phyloP scores from a whole-genome alignment of 2,113 vertebrate genomes.

The Micromys minutus region DNA sequence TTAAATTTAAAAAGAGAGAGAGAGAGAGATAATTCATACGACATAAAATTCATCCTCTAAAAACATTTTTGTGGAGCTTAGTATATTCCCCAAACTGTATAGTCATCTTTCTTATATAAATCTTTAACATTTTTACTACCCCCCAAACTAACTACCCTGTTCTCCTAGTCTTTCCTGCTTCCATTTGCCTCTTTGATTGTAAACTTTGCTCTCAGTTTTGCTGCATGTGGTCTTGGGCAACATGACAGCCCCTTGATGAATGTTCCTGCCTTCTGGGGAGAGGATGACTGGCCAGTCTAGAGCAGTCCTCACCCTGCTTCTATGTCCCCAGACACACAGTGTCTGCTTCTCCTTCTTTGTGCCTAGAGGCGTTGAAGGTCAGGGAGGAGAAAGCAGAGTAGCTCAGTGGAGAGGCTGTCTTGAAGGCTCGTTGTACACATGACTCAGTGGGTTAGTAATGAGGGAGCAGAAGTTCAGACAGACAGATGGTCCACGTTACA shows the following conservation, averaged over 20 bases:
- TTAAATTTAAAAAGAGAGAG: not conserved
- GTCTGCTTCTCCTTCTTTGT: not conserved
- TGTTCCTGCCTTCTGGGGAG: not conserved
- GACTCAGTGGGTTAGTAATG: not conserved
- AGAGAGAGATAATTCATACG: not conserved
- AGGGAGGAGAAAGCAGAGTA: not conserved
- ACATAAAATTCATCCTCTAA: not conserved
- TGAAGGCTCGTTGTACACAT: not conserved
- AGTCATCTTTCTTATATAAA: not conserved
- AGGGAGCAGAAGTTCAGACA: not conserved
- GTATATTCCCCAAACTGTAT: not conserved
- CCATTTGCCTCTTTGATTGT: not conserved
- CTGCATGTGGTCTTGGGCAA: too few relatives aligned
- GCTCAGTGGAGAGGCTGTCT: not conserved
- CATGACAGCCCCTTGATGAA: not conserved
- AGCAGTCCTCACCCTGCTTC: not conserved
- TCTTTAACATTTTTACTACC: not conserved
- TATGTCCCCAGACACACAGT: not conserved
- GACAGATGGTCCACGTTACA: not conserved
- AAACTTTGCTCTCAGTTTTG: not conserved
- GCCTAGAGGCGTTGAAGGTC: not conserved
- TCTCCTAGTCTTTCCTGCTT: not conserved
- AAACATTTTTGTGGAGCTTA: conserved; percentile 2
- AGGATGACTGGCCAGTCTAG: not conserved
- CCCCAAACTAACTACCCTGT: not conserved